phyloP scores from a whole-genome alignment of 2,888 invertebrate genomes.

The Petrolisthes manimaculis region DNA sequence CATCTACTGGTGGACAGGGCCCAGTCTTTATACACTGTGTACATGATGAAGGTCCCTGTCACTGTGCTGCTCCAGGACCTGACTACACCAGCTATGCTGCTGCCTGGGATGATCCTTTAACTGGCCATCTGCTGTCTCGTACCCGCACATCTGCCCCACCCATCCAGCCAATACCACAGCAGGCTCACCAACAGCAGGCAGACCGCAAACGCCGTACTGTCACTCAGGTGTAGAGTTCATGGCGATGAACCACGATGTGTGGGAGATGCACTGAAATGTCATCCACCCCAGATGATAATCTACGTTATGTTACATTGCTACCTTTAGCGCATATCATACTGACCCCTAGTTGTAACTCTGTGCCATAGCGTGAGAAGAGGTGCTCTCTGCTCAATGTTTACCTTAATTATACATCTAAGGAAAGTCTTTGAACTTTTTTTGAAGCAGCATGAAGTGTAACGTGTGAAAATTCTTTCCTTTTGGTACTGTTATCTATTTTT shows the following conservation, averaged over 20 bases:
- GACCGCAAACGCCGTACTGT: slow-evolving; percentile 66
- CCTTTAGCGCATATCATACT: too few species aligned
- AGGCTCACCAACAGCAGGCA: slow-evolving; percentile 46
- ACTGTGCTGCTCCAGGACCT: slow-evolving; percentile 52
- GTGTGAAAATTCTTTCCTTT: too few species aligned
- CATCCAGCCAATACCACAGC: slow-evolving; percentile 69
- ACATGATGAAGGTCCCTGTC: slow-evolving; percentile 46
- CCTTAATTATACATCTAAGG: not conserved
- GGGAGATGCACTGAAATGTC: too few species aligned
- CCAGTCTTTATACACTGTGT: slow-evolving; percentile 47
- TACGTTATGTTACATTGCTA: too few species aligned
- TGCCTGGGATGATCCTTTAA: slow-evolving; percentile 62
- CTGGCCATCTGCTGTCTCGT: slow-evolving; percentile 60
- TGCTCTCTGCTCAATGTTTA: slow-evolving; percentile 36
- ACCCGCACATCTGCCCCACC: slow-evolving; percentile 47
- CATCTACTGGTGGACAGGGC: slow-evolving; percentile 27
- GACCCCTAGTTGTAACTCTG: too few species aligned
- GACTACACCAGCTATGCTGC: slow-evolving; percentile 62
- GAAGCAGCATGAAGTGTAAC: not conserved
- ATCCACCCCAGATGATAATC: too few species aligned
- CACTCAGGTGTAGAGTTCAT: slow-evolving; percentile 62
- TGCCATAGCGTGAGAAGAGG: slow-evolving; percentile 10
- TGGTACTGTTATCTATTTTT: too few species aligned
- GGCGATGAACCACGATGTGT: too few species aligned
- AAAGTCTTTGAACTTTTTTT: not conserved